Conservation (phyloP, 1,140 invertebrate genomes). For the Cyphomyrmex costatus region DNA sequence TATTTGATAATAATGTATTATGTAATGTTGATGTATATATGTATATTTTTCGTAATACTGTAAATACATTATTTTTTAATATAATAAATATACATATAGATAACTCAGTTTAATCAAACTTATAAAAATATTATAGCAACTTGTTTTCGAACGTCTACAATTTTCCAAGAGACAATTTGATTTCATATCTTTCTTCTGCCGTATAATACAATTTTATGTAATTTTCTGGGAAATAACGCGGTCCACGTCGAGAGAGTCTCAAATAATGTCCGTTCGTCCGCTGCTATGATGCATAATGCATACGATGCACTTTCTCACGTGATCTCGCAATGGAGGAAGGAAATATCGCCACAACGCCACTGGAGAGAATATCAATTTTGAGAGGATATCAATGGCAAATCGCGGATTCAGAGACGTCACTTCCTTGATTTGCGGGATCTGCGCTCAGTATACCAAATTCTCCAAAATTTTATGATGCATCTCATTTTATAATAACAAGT, state of each 20-base stretch:
- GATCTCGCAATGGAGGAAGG: conserved; percentile 49
- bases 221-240: conserved; percentile 34
- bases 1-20: too few relatives aligned
- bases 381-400: conserved; percentile 58
- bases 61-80: neutral
- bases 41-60: neutral
- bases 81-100: too few relatives aligned
- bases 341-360: conserved; percentile 49
- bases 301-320: conserved; percentile 60
- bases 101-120: neutral
- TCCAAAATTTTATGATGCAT: conserved; percentile 7
- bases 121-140: neutral
- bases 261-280: conserved; percentile 50
- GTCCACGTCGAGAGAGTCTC: conserved; percentile 47
- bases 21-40: neutral
- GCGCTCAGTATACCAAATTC: neutral
- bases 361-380: conserved; percentile 57
- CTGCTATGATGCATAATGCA: conserved; percentile 53
- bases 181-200: neutral
- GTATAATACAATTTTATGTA: conserved; percentile 40
- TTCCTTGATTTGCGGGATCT: conserved; percentile 42
- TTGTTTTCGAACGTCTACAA: neutral
- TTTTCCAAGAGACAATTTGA: neutral
- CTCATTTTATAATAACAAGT: too few relatives aligned
- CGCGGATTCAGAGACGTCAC: conserved; percentile 49